Base-by-base conservation (phyloP, 2,797 vertebrate genomes). In the Tokudaia muenninki region DNA sequence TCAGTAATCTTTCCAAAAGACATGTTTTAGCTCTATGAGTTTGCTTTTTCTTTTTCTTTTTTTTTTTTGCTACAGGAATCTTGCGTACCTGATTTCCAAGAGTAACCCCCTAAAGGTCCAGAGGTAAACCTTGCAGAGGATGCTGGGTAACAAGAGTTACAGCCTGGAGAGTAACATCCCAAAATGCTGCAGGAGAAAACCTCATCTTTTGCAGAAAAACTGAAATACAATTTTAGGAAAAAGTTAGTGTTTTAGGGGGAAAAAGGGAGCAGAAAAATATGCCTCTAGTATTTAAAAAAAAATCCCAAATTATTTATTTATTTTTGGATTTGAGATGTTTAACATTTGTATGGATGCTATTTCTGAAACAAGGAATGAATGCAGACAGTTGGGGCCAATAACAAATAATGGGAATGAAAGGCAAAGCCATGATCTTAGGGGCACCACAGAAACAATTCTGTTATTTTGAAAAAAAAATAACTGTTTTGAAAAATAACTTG, bases 281-380 rank as follows among this genome's bases (percentile, higher is more conserved):
- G 75, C 37, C 24, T 37, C 31, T 74, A 74, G 65, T n/a, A 41
- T 31, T 67, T 41, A 70, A 94, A 83, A 41, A 41, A 41, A 41
- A 92, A 55, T 50, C 47, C 67, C 79, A 84, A 87, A 78, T 84
- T 63, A 77, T 84, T 89, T 75, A 57, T 59, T 55, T 70, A n/a
- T n/a, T 57, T 65, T 90, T 72, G 24, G 31, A 34, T 92, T 47
- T 88, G 87, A 75, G 65, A 92, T 91, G 47, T 34, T 91, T 37
- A 95, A 79, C 21, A 59, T 88, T 87, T 88, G 41, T 75, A 29
- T 44, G 52, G 94, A 95, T 94, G 37, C 26, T 92, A 72, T 88
- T 82, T 93, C 79, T 87, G 55, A 96, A 95, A 81, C 77, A 72
- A 92, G 90, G 31, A 93, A 94, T 34, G 90, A 80, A 70, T 44